A percentile compares a stretch with the other conserved stretches of the same genome.
These are phyloP conservation scores for Philopedon plagiatum DNA, from an alignment of 2,888 invertebrate species.

Conservation along the genomic window DNA sequence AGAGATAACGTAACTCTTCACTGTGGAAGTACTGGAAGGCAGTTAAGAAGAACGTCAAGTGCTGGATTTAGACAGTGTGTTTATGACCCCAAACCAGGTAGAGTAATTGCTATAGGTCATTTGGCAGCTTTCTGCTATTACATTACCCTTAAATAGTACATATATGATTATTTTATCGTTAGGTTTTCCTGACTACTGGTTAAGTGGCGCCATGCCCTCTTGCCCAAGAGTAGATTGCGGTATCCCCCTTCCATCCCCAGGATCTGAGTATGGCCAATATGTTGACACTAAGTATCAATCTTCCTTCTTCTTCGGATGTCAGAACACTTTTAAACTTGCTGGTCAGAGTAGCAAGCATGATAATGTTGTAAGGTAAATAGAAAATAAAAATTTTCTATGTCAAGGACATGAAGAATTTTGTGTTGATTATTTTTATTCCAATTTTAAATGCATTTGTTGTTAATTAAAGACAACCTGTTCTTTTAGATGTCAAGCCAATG, in stretches of 20 bases:
- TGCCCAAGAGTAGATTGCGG: conserved; percentile 94
- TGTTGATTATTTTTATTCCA: too few relatives aligned
- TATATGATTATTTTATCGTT: too few relatives aligned
- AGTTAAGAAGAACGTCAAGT: conserved; percentile 84
- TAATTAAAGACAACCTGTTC: too few relatives aligned
- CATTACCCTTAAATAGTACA: too few relatives aligned
- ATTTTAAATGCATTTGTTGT: too few relatives aligned
- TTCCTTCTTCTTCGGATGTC: conserved; percentile 95
- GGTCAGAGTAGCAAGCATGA: conserved; percentile 94
- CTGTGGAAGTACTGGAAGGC: conserved; percentile 84
- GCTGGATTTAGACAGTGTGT: conserved; percentile 94
- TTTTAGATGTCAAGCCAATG: conserved; percentile 84
- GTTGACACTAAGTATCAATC: conserved; percentile 92
- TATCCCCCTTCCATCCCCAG: conserved; percentile 90
- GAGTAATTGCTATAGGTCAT: too few relatives aligned
- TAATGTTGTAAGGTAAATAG: conserved; percentile 81
- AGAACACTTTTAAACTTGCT: conserved; percentile 94
- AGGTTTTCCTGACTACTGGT: conserved; percentile 91
- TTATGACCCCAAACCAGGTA: conserved; percentile 87
- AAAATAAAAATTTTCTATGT: too few relatives aligned
- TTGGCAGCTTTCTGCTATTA: too few relatives aligned
- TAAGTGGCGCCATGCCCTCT: conserved; percentile 87
- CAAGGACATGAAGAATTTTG: too few relatives aligned
- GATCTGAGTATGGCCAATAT: conserved; percentile 93
- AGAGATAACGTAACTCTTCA: conserved; percentile 91